These are phyloP conservation scores for Zaprionus ornatus DNA, from an alignment of 1,140 invertebrate genomes.

Conservation along the genomic window DNA sequence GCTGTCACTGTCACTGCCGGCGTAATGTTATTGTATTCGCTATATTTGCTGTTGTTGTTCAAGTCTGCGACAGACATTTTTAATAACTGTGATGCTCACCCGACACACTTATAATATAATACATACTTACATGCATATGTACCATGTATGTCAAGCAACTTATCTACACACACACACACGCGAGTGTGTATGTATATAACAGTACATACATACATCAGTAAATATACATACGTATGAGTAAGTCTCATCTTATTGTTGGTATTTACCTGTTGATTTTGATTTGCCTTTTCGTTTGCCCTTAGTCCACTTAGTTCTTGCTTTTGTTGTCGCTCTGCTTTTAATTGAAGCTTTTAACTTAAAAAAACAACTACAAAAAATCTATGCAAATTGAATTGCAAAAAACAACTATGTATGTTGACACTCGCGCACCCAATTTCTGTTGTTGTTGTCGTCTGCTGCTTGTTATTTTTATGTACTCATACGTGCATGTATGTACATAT, in stretches of 20 bases:
- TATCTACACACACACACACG: constrained; percentile 16
- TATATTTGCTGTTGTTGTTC: constrained; percentile 1
- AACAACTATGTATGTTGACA: constrained; percentile 33
- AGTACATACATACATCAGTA: constrained; percentile 27
- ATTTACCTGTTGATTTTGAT: constrained; percentile 54
- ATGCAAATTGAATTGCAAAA: constrained; percentile 38
- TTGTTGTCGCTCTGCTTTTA: constrained; percentile 14
- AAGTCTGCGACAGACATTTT: constrained; percentile 62
- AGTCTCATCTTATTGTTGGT: constrained; percentile 33
- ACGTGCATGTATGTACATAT: constrained; percentile 7
- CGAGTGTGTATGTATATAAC: constrained; percentile 16
- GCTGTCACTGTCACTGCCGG: constrained; percentile 30
- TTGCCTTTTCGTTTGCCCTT: constrained; percentile 25
- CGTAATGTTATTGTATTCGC: constrained; percentile 20
- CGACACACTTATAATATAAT: constrained; percentile 8
- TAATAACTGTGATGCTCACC: constrained; percentile 58
- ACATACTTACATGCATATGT: not conserved
- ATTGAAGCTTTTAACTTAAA: not conserved
- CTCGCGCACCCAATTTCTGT: constrained; percentile 29
- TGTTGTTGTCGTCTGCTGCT: constrained; percentile 1
- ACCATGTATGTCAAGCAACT: constrained; percentile 7
- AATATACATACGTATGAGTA: constrained; percentile 1
- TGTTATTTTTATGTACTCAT: constrained; percentile 7
- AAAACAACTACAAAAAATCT: constrained; percentile 25
- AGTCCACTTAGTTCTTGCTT: constrained; percentile 26